phyloP scores from a whole-genome alignment of 2,113 vertebrate genomes.

The Nesospiza acunhae region DNA sequence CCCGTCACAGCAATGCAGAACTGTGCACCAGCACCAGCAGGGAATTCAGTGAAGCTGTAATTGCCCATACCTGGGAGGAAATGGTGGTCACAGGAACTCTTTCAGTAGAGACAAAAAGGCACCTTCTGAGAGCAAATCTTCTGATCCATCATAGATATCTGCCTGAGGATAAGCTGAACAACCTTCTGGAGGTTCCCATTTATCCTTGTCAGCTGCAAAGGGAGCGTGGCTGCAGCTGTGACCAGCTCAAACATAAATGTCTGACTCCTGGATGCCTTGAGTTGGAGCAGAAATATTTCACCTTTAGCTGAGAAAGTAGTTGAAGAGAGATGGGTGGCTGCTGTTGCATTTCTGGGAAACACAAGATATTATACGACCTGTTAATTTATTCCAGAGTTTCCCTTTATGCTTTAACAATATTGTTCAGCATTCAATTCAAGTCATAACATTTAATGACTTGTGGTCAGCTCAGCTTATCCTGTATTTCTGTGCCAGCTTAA shows the following conservation, averaged over 20 bases:
- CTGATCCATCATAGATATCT: background rate
- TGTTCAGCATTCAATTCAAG: conserved; percentile 52
- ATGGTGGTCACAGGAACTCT: background rate
- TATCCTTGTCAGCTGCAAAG: background rate
- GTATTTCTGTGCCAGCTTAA: conserved; percentile 14
- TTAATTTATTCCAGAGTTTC: conserved; percentile 52
- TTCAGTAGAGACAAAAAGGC: background rate
- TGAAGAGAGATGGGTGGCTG: conserved; percentile 20
- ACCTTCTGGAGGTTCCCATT: background rate
- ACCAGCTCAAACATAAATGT: background rate
- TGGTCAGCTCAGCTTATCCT: conserved; percentile 24
- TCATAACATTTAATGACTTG: conserved; percentile 16
- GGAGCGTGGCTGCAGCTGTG: background rate
- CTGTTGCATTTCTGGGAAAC: conserved; percentile 45
- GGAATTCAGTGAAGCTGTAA: background rate
- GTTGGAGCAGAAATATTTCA: conserved; percentile 29
- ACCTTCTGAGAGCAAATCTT: background rate
- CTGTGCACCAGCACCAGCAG: background rate
- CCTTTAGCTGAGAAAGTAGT: background rate
- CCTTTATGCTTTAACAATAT: conserved; percentile 61
- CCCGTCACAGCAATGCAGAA: background rate
- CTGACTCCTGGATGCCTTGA: background rate
- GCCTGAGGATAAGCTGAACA: background rate
- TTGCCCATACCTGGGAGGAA: background rate
- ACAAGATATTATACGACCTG: conserved; percentile 24